Evolutionary conservation across 2,113 vertebrate species (phyloP).

Genomic region (Perognathus longimembris): DNA sequence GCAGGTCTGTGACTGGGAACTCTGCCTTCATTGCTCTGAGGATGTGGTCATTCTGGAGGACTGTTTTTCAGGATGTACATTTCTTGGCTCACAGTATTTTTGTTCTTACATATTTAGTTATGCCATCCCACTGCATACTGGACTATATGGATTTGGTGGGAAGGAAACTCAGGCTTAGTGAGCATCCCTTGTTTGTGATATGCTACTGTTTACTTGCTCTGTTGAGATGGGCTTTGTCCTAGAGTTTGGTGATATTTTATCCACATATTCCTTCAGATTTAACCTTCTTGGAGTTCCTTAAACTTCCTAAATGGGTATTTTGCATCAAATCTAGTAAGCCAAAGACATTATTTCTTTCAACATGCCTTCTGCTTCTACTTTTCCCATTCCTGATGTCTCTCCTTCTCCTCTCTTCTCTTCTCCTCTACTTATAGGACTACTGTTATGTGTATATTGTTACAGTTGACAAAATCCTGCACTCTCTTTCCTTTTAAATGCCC

Average conservation of each 20-base stretch:
- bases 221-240: not conserved
- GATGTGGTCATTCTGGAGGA: not conserved
- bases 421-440: not conserved
- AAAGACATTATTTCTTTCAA: not conserved
- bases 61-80: not conserved
- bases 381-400: not conserved
- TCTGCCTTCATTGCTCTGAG: not conserved
- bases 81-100: not conserved
- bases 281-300: not conserved
- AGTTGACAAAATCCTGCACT: not conserved
- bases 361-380: not conserved
- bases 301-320: not conserved
- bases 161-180: not conserved
- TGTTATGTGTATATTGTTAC: not conserved
- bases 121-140: too few species aligned
- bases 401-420: too few species aligned
- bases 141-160: not conserved
- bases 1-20: too few species aligned
- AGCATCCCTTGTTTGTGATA: not conserved
- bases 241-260: not conserved
- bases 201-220: not conserved
- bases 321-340: not conserved
- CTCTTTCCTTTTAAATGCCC: not conserved
- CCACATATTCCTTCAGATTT: not conserved
- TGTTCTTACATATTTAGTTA: not conserved